Evolutionary conservation across 2,888 invertebrate species (phyloP), one percentile per base, ranked within the genome.

Genomic region (Apodemia duryi): DNA sequence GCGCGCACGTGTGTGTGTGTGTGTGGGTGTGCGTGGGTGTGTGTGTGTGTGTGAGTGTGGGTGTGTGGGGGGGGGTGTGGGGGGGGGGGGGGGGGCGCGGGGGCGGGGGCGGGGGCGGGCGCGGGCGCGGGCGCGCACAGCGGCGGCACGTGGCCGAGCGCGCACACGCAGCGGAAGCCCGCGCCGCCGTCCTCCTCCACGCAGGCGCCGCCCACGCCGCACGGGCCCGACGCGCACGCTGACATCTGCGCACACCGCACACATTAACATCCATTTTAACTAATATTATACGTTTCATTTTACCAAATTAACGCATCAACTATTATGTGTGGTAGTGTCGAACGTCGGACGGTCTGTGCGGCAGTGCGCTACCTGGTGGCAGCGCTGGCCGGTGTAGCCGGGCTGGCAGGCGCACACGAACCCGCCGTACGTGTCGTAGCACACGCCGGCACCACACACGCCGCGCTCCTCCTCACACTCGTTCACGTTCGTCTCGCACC

Each of bases 341-440:
- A 4, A 4, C 0, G 38, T 5, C 6, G 38, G 41, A 9, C 10
- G 43, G 10, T 10, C 43, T 43, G 43, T 10, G 43, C 43, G 43
- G 10, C 2, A 6, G 3, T 7, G 38, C 6, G 86, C 84, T 75
- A 95, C 95, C 79, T 91, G 88, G 77, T 96, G 95, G 80, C 97
- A 97, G 70, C 95, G 94, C 68, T 94, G 94, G 38, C 97, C 97
- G 65, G 94, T 95, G 88, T 95, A 97, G n/a, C 96, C 96, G 11
- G 93, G 91, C 65, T 92, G 92, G 83, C 97, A 97, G 75, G 95
- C 95, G 81, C 97, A 97, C 72, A 95, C 88, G 80, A 82, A 97
- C 63, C 95, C 93, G 13, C 97, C 97, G 83, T 97, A 97, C 65
- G 95, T 96, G 84, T 97, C 96, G 83, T 95, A 96, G 86, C 97